These are phyloP conservation scores for Tricholauxania praeusta DNA, from an alignment of 2,888 invertebrate genomes.

Conservation along the genomic window DNA sequence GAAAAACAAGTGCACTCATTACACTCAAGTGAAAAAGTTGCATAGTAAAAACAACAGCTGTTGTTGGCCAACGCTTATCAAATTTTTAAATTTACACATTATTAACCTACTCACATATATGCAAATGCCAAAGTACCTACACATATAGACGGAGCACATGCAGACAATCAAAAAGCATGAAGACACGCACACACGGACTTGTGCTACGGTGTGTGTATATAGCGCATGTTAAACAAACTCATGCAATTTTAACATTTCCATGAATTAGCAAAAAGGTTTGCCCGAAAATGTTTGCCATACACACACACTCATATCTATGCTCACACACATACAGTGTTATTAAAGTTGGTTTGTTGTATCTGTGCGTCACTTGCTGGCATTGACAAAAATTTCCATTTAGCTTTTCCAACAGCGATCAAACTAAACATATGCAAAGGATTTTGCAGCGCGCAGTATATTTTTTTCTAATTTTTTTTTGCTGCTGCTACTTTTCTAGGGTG, in stretches of 20 bases:
- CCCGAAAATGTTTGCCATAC: background rate
- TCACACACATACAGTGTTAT: too few relatives aligned
- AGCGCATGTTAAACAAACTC: conserved; percentile 27
- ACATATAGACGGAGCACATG: too few relatives aligned
- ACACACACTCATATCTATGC: conserved; percentile 5
- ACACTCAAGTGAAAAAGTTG: background rate
- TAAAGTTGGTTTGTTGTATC: conserved; percentile 3
- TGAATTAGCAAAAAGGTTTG: conserved; percentile 42
- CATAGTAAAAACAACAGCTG: conserved; percentile 4
- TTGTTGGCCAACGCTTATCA: conserved; percentile 43
- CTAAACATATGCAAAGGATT: conserved; percentile 1
- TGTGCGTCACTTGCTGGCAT: conserved; percentile 11
- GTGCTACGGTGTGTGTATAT: background rate
- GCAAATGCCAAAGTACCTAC: background rate
- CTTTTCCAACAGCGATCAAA: conserved; percentile 17
- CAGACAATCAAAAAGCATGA: background rate
- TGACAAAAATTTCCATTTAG: conserved; percentile 33
- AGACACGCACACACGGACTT: background rate
- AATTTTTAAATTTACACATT: conserved; percentile 44
- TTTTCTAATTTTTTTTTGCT: background rate
- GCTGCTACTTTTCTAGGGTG: background rate
- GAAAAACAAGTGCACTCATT: background rate
- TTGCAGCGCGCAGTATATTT: background rate
- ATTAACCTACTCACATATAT: conserved; percentile 32
- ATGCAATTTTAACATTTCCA: conserved; percentile 38